A percentile compares a stretch with the other conserved stretches of the same genome.
phyloP scores from a whole-genome alignment of 2,113 vertebrate genomes.

The Buteo buteo region DNA sequence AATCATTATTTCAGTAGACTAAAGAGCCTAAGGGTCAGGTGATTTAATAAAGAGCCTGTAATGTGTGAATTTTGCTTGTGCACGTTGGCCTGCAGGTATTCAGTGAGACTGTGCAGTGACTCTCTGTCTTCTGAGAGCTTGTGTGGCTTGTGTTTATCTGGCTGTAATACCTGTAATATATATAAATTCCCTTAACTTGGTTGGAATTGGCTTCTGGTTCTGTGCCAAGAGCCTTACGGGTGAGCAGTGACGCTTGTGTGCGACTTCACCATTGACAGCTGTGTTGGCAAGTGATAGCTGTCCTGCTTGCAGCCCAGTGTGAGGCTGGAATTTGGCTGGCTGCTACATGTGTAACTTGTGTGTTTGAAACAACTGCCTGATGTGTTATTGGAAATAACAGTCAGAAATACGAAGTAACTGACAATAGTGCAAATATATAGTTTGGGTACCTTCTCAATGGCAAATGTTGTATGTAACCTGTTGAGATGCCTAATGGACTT shows the following conservation, averaged over 20 bases:
- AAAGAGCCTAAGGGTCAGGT: neutral
- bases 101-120: neutral
- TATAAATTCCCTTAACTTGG: neutral
- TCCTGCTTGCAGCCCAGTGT: neutral
- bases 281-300: neutral
- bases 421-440: neutral
- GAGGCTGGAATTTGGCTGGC: neutral
- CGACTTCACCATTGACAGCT: neutral
- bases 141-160: neutral
- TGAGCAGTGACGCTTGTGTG: neutral
- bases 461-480: neutral
- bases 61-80: neutral
- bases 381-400: neutral
- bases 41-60: neutral
- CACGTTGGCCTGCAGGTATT: neutral
- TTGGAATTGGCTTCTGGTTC: neutral
- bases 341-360: neutral
- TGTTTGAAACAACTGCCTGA: neutral
- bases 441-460: neutral
- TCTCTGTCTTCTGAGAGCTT: neutral
- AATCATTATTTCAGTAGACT: neutral
- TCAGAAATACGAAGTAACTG: neutral
- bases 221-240: fast-evolving
- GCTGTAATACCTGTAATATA: neutral
- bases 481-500: neutral